phyloP scores from a whole-genome alignment of 2,888 invertebrate genomes.

The Ophonus ardosiacus region DNA sequence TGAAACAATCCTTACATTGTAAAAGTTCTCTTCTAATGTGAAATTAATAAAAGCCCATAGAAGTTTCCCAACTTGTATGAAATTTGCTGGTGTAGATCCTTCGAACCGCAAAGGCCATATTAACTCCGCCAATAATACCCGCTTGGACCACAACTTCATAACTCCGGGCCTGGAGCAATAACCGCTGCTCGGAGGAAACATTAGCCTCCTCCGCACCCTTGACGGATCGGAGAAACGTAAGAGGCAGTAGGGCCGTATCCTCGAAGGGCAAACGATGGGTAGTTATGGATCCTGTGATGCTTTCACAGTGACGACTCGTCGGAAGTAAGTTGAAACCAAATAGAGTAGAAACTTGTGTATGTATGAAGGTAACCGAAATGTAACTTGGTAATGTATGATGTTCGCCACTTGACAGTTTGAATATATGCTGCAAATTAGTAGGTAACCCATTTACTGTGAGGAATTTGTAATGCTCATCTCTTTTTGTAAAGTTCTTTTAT shows the following conservation, averaged over 20 bases:
- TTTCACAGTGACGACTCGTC: too few relatives aligned
- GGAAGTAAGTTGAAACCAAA: too few relatives aligned
- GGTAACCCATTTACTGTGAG: too few relatives aligned
- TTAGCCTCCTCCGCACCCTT: constrained; percentile 24
- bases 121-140: constrained; percentile 30
- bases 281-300: constrained; percentile 26
- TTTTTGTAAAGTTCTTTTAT: too few relatives aligned
- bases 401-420: too few relatives aligned
- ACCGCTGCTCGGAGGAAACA: constrained; percentile 31
- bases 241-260: neutral
- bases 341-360: too few relatives aligned
- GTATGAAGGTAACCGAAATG: too few relatives aligned
- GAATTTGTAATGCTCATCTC: too few relatives aligned
- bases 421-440: too few relatives aligned
- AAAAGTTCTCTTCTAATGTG: neutral
- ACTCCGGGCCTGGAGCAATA: constrained; percentile 35
- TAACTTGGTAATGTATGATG: too few relatives aligned
- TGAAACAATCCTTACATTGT: neutral
- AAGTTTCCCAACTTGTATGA: neutral
- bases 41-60: neutral
- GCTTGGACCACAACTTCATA: constrained; percentile 16
- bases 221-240: neutral
- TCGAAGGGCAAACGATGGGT: constrained; percentile 28
- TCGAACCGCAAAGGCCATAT: constrained; percentile 22
- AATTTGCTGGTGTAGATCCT: neutral